Base-by-base conservation (phyloP, 1,140 invertebrate species). In the Drosophila azteca region DNA sequence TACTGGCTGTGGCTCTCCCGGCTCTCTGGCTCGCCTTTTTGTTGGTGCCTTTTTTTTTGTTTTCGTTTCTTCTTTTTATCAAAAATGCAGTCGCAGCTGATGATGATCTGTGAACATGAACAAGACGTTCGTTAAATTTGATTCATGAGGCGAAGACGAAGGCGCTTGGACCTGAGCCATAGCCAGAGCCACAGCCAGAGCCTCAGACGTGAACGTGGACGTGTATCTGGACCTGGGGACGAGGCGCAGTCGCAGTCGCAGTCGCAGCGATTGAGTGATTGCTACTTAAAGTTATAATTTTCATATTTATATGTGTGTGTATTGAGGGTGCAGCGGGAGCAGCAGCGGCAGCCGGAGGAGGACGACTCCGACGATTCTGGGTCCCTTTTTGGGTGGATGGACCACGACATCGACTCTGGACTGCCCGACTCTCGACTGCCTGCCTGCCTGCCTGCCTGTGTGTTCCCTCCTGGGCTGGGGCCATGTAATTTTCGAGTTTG, bases 211-310 rank as follows among this genome's bases (percentile, higher is more conserved):
- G 35, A 65, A 41, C 4, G 58, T 64, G 57, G 46, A 46, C 1
- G 20, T 46, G 29, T 58, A n/a, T 39, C 51, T 43, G 35, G 69
- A 44, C 67, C 64, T 49, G 61, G 60, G 50, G 62, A 60, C 54
- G 61, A 77, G 60, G 59, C 76, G 66, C 66, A 70, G 75, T 65
- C 76, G 71, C 66, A 70, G 75, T 65, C 76, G 71, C 66, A 70
- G 75, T 65, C 75, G 68, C 84, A 83, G 78, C 90, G 90, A 91
- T 91, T 91, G 90, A 91, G 90, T 91, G 90, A 91, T 91, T 91
- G 90, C 87, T 91, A 91, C 87, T 88, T 87, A 91, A 91, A 91
- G 90, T 91, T 91, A 91, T 91, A 91, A 91, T 91, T 91, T 91
- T 91, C 90, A 91, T 91, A 91, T 91, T 91, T 91, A 85, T 79